Evolutionary conservation across 2,113 vertebrate genomes (phyloP), one percentile per base, ranked within the genome.

Genomic region (Petrocephalus zakoni): DNA sequence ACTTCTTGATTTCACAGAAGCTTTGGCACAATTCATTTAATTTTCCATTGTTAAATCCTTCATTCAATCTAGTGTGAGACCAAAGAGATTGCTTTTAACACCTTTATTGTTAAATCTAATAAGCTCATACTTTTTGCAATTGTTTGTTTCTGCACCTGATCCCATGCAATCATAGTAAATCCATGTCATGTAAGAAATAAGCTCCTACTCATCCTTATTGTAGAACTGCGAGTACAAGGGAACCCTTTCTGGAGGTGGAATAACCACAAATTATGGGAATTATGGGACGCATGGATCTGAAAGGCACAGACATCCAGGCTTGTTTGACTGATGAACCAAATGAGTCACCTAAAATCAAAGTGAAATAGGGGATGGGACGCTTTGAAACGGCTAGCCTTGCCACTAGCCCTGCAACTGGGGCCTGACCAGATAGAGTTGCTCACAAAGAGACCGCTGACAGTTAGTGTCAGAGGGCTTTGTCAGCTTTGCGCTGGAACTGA

Each of bases 381-480:
- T 95, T 95, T 95, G 93, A 95, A 95, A 95, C 93, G 90, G 93
- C 94, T 92, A 93, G 94, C 91, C 92, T 90, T 93, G 94, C 94
- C 92, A 91, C 92, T 94, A 92, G 92, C 93, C 94, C 93, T 92
- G 91, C 92, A 94, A 94, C 94, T 93, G 93, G 92, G 93, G 93
- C 93, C 94, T 91, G 94, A 91, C 87, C 92, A 94, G 95, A 95
- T 95, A 94, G 95, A 94, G 94, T 96, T 96, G 92, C 94, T 90
- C 93, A 91, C 94, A 95, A 95, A 95, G 95, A 95, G 93, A 92
- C 92, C 92, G 94, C 92, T 95, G 96, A 96, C 95, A 96, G 95
- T 93, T 93, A 93, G 94, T 95, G 95, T 96, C 95, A 96, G 91
- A 93, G 91, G 94, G 94, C 93, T 95, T 95, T 96, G 95, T 96